These are phyloP conservation scores for Dryomyza anilis DNA, from an alignment of 2,888 invertebrate species.

Conservation along the genomic window DNA sequence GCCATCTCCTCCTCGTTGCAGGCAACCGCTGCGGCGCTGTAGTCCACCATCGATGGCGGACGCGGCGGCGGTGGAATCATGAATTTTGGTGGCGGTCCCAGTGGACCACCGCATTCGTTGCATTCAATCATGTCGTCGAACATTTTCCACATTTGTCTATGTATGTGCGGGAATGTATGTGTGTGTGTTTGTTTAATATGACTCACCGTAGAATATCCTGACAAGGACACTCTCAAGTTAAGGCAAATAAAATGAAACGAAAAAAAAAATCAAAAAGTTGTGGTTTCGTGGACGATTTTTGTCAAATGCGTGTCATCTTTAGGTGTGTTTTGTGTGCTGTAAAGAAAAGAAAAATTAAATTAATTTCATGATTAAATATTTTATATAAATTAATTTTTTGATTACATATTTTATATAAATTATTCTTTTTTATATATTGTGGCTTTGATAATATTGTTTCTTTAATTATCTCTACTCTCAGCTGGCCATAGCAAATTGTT, in stretches of 20 bases:
- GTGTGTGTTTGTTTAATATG: neutral
- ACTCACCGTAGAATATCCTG: neutral
- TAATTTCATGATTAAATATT: neutral
- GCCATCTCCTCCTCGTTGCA: constrained; percentile 57
- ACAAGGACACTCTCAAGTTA: neutral
- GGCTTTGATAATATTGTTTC: too few relatives aligned
- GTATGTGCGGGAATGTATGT: constrained; percentile 1
- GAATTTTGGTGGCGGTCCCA: constrained; percentile 60
- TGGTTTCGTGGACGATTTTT: constrained; percentile 32
- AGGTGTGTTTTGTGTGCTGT: constrained; percentile 1
- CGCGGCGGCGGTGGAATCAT: constrained; percentile 59
- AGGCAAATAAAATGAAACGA: neutral
- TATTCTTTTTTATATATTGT: too few relatives aligned
- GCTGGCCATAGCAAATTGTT: constrained; percentile 24
- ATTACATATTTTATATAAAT: neutral
- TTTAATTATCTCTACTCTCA: constrained; percentile 2
- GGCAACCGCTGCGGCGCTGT: constrained; percentile 47
- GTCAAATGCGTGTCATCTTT: constrained; percentile 45
- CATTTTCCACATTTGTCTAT: constrained; percentile 60
- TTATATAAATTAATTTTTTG: neutral
- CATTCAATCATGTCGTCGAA: constrained; percentile 59
- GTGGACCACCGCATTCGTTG: constrained; percentile 58
- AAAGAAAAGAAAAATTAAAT: neutral
- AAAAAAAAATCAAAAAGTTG: neutral
- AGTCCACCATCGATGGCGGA: constrained; percentile 55